Base-by-base conservation (phyloP, 2,113 vertebrate genomes). In the Mohoua ochrocephala region DNA sequence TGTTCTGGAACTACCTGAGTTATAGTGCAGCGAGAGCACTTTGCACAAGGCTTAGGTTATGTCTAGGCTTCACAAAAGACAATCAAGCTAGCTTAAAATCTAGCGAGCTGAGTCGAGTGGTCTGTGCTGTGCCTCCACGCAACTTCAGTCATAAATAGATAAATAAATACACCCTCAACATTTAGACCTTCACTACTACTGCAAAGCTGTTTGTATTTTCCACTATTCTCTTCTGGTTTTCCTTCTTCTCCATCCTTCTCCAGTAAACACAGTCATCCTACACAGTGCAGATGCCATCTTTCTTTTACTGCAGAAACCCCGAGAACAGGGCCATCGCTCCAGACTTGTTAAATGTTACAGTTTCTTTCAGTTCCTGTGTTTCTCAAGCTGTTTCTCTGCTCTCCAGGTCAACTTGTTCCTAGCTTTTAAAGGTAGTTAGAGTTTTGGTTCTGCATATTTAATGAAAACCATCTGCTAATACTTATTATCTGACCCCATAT, bases 251-350 rank as follows among this genome's bases (percentile, higher is more conserved):
- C 18, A 9, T 61, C 18, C 17, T n/a, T 31, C 22, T 63, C 6
- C 42, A 53, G 21, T 45, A 37, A 75, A 37, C 4, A 52, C 44
- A 37, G 31, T 15, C 11, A 35, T 84, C 35, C 33, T 47, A 7
- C 6, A 5, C 3, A 7, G 21, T 75, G 30, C 42, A 67, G 57
- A 42, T 87, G 22, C 76, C 13, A 2, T 37, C 19, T 54, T 77
- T 77, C 33, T 86, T 84, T 50, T 54, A 12, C 47, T 45, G 24
- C 45, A 54, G 63, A 35, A 75, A 23, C 11, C 26, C 10, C 18
- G 49, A 59, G 33, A 77, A 8, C 21, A 17, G 20, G 10, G 37
- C 24, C 0, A 0, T 59, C 2, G 0, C 26, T 71, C 17, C 27
- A 45, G 33, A 7, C 42, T 67, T 75, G 14, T 30, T 74, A 31